Conservation (phyloP, 35 echinoderm and acorn worm genomes). For the Chiridota heheva region DNA sequence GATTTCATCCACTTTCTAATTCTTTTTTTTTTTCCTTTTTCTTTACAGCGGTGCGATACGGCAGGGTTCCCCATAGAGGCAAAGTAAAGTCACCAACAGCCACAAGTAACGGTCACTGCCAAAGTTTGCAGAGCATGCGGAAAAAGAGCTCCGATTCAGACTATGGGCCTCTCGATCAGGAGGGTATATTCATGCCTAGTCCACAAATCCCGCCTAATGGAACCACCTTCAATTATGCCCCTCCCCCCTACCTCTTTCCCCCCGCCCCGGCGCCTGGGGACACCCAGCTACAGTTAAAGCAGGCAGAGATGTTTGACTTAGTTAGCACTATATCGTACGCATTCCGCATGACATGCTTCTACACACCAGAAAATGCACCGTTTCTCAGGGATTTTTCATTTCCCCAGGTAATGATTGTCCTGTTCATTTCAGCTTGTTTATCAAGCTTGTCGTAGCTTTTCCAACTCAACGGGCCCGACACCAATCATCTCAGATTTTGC, state of each 20-base stretch:
- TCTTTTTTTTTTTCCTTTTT: conserved; percentile 13
- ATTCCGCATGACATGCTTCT: conserved; percentile 96
- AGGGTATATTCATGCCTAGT: conserved; percentile 64
- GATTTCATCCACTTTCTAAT: background rate
- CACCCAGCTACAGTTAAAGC: conserved; percentile 71
- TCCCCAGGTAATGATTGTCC: conserved; percentile 65
- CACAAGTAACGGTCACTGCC: conserved; percentile 32
- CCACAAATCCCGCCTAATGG: conserved; percentile 65
- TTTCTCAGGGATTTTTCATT: conserved; percentile 95
- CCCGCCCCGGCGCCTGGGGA: conserved; percentile 31
- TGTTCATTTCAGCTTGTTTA: too few relatives aligned
- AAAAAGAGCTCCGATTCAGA: conserved; percentile 94
- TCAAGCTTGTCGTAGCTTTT: too few relatives aligned
- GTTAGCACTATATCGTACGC: conserved; percentile 92
- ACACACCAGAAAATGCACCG: conserved; percentile 80
- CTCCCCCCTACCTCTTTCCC: conserved; percentile 61
- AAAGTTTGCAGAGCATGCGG: conserved; percentile 45
- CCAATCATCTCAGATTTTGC: too few relatives aligned
- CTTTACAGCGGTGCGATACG: conserved; percentile 80
- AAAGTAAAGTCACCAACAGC: conserved; percentile 79
- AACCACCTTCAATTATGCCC: conserved; percentile 33
- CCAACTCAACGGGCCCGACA: too few relatives aligned
- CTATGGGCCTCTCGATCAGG: conserved; percentile 63
- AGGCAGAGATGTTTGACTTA: conserved; percentile 95
- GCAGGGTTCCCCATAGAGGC: conserved; percentile 81